Evolutionary conservation across 1,140 invertebrate genomes (phyloP), one percentile per base, ranked within the genome.

Genomic region (Lepidurus apus): DNA sequence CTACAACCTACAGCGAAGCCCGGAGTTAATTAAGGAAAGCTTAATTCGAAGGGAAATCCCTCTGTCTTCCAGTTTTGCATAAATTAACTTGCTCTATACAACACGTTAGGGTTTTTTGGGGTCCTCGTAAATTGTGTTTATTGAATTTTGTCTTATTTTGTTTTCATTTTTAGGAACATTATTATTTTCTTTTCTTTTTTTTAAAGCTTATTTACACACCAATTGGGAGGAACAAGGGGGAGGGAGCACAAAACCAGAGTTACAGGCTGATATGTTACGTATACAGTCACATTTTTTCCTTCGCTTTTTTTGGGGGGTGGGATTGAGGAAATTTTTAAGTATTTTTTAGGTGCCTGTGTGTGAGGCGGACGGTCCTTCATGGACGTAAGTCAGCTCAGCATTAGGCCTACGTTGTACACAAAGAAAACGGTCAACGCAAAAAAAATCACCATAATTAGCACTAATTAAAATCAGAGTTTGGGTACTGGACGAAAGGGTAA

Each of bases 381-480:
- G 53, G 21, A 65, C 53, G 53, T 65, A 65, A 65, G 53, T 65
- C 53, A 65, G 53, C 53, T 65, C 53, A n/a, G 53, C 53, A 65
- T 13, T 65, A 65, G 53, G 53, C 53, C 53, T 65, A 65, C 53
- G 53, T n/a, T 17, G 53, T 21, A 65, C 13, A 21, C 17, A 21
- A 65, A 65, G 34, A 65, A 65, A 65, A 65, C 5, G 34, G 34
- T 34, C 34, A 34, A 34, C 13, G 53, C 17, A 21, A 65, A 65
- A 26, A 65, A 65, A 65, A 65, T 13, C 1, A 65, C 13, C 21
- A 21, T n/a, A 9, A 17, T 65, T 65, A 65, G 21, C 53, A 65
- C 1, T 4, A 65, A 65, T n/a, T n/a, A 0, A 47, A 47, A 47
- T 47, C 45, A 47, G 45, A 65, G 21, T 65, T 21, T 7, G 21